phyloP scores from a whole-genome alignment of 2,797 vertebrate species.

The Sphenopsis melanotis region DNA sequence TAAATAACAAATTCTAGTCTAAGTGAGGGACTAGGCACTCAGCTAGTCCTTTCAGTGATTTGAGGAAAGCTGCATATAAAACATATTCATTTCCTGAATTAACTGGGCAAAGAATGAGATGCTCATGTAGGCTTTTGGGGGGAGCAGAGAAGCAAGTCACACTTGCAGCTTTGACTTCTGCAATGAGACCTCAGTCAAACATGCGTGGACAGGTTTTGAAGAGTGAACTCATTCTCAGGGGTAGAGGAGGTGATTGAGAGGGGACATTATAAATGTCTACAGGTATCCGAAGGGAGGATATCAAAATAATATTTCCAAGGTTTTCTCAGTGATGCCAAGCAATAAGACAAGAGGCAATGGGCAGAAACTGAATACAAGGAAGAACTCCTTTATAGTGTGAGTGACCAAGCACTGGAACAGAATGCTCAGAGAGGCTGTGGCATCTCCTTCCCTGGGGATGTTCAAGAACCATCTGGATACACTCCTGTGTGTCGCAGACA shows the following conservation, averaged over 20 bases:
- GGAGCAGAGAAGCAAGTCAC: background rate
- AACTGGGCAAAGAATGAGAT: background rate
- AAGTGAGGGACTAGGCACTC: background rate
- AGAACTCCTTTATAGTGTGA: background rate
- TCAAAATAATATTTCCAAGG: background rate
- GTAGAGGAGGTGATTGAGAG: background rate
- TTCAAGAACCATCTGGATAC: background rate
- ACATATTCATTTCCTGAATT: background rate
- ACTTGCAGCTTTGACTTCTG: background rate
- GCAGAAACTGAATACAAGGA: background rate
- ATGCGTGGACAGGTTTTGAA: background rate
- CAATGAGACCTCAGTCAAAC: background rate
- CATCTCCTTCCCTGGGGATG: background rate
- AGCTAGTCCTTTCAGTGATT: background rate
- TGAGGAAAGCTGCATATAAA: background rate
- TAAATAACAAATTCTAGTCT: background rate
- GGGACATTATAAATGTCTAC: background rate
- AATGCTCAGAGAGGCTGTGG: background rate
- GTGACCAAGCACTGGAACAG: background rate
- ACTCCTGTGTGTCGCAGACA: too few relatives aligned
- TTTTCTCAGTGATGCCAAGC: background rate
- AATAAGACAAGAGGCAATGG: background rate
- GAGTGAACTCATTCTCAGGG: background rate
- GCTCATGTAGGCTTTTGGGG: background rate
- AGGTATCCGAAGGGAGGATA: background rate